A percentile compares a stretch with the other conserved stretches of the same genome.
Conservation (phyloP, 2,888 invertebrate species). For the Drosophila parthenogenetica region DNA sequence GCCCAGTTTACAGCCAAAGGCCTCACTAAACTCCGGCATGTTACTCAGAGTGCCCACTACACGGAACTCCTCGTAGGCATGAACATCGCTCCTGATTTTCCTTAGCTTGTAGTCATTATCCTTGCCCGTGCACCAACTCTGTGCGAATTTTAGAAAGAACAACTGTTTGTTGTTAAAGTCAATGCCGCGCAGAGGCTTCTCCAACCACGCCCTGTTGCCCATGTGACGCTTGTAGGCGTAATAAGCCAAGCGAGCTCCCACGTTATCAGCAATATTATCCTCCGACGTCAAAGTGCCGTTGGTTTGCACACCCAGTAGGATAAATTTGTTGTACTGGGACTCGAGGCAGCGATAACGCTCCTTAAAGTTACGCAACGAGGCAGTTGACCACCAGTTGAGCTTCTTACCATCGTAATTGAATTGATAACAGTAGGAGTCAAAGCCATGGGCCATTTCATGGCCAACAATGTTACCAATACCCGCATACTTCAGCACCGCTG, state of each 20-base stretch:
- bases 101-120: constrained; percentile 66
- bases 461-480: constrained; percentile 81
- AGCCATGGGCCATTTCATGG: constrained; percentile 83
- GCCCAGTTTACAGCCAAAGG: constrained; percentile 90
- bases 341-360: constrained; percentile 82
- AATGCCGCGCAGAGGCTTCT: constrained; percentile 91
- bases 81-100: constrained; percentile 95
- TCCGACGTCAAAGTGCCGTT: constrained; percentile 86
- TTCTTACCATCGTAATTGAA: constrained; percentile 81
- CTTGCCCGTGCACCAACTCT: constrained; percentile 86
- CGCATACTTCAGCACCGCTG: constrained; percentile 77
- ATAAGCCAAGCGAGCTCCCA: constrained; percentile 94
- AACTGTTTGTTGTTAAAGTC: constrained; percentile 94
- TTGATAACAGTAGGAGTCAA: constrained; percentile 80
- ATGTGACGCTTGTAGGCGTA: constrained; percentile 90
- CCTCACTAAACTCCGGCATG: constrained; percentile 92
- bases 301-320: constrained; percentile 73
- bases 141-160: constrained; percentile 97
- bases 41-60: constrained; percentile 95
- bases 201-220: constrained; percentile 85
- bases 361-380: constrained; percentile 77
- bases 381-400: constrained; percentile 79
- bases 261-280: constrained; percentile 96
- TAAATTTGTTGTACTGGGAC: constrained; percentile 81
- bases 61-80: constrained; percentile 94